Conservation (phyloP, 2,888 invertebrate genomes). For the Mythimna vitellina region DNA sequence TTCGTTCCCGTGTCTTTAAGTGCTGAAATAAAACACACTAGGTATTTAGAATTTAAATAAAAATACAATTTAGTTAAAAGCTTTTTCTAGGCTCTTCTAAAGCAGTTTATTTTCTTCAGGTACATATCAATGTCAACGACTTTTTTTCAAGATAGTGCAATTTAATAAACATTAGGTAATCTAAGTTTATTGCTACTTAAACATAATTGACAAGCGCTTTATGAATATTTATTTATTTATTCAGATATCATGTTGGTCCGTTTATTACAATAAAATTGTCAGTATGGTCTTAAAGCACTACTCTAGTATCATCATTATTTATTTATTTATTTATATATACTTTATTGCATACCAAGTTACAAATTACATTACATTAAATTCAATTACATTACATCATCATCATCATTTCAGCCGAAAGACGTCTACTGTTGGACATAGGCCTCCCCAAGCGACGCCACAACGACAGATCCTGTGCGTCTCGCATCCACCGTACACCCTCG, state of each 20-base stretch:
- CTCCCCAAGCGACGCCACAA: too few species aligned
- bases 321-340: too few species aligned
- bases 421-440: too few species aligned
- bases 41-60: constrained; percentile 67
- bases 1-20: constrained; percentile 62
- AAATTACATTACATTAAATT: too few species aligned
- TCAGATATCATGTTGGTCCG: too few species aligned
- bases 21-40: constrained; percentile 66
- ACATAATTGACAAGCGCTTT: not conserved
- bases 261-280: too few species aligned
- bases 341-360: too few species aligned
- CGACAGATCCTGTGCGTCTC: too few species aligned
- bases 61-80: constrained; percentile 67
- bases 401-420: too few species aligned
- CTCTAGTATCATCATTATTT: too few species aligned
- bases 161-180: constrained; percentile 13
- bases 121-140: constrained; percentile 43
- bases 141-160: constrained; percentile 21
- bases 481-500: too few species aligned
- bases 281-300: not conserved
- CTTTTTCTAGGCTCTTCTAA: constrained; percentile 42
- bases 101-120: constrained; percentile 50
- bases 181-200: constrained; percentile 21
- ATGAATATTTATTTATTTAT: not conserved
- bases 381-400: too few species aligned